phyloP scores from a whole-genome alignment of 2,888 invertebrate genomes.

The Epinotia ramella region DNA sequence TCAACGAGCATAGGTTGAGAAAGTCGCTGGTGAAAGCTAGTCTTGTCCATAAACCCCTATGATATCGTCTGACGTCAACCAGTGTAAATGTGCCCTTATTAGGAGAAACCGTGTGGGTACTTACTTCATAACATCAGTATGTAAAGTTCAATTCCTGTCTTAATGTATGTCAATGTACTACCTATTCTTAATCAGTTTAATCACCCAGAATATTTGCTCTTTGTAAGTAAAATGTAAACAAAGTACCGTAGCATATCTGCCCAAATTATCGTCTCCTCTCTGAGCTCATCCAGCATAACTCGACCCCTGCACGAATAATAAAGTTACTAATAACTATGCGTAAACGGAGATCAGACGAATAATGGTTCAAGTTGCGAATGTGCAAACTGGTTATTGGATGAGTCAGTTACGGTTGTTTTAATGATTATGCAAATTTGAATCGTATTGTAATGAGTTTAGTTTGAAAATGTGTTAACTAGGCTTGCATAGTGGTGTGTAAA shows the following conservation, averaged over 20 bases:
- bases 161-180: neutral
- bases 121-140: neutral
- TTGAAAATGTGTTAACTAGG: neutral
- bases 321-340: neutral
- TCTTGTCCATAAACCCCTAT: no score
- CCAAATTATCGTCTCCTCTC: neutral
- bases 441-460: neutral
- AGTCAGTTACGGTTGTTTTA: constrained; percentile 7
- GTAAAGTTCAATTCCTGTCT: neutral
- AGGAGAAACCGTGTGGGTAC: neutral
- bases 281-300: neutral
- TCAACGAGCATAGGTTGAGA: no score
- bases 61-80: neutral
- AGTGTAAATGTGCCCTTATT: neutral
- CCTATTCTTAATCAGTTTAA: neutral
- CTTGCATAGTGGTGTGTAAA: neutral
- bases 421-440: constrained; percentile 2
- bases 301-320: neutral
- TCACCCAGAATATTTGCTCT: neutral
- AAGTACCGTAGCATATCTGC: constrained; percentile 17
- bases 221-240: constrained; percentile 20
- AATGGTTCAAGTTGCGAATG: neutral
- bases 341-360: neutral
- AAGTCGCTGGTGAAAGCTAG: no score
- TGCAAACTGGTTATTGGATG: constrained; percentile 16